phyloP scores from a whole-genome alignment of 2,888 invertebrate species.

The Zygothrica quintamaculata region DNA sequence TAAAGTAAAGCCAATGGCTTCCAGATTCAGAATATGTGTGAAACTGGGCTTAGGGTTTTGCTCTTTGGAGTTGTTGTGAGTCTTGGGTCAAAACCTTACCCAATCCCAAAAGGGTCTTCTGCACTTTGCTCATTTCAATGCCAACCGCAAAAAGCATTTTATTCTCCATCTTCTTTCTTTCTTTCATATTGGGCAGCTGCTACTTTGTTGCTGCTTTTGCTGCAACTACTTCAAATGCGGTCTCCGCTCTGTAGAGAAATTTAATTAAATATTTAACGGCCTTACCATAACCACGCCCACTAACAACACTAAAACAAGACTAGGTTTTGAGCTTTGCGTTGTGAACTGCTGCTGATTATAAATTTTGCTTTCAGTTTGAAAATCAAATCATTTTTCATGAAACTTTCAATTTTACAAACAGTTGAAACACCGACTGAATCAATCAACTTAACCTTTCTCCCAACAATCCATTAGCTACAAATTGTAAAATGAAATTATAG shows the following conservation, averaged over 20 bases:
- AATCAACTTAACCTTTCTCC: too few species aligned
- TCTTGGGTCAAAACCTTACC: conserved; percentile 1
- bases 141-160: conserved; percentile 77
- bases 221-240: conserved; percentile 55
- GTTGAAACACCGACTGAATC: too few species aligned
- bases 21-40: too few species aligned
- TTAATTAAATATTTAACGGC: conserved; percentile 75
- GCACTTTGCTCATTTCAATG: conserved; percentile 70
- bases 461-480: too few species aligned
- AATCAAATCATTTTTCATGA: too few species aligned
- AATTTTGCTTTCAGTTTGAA: too few species aligned
- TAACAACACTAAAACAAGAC: too few species aligned
- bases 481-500: too few species aligned
- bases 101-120: conserved; percentile 1
- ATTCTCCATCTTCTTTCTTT: conserved; percentile 65
- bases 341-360: too few species aligned
- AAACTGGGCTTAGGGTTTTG: not conserved
- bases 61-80: not conserved
- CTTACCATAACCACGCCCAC: conserved; percentile 20
- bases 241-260: conserved; percentile 67
- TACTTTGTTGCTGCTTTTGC: conserved; percentile 18
- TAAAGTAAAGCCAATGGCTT: conserved; percentile 1
- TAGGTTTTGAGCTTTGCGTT: too few species aligned
- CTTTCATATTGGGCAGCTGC: conserved; percentile 50
- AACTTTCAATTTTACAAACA: too few species aligned